Evolutionary conservation across 2,888 invertebrate genomes (phyloP), one percentile per base, ranked within the genome.

Genomic region (Nowickia ferox): DNA sequence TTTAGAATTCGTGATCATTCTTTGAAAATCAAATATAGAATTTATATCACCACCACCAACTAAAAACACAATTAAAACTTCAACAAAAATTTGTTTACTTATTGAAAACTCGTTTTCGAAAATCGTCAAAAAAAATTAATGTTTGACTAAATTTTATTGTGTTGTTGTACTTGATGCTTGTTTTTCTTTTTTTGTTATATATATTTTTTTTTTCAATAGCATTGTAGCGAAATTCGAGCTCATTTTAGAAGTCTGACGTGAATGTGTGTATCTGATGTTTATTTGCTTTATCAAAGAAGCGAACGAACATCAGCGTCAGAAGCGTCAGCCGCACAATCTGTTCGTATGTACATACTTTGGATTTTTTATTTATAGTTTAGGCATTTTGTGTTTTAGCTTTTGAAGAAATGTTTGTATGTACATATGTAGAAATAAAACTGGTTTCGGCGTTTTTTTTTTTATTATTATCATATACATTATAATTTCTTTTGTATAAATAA

Each of bases 201-300:
- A 30, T n/a, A n/a, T n/a, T n/a, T 51, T 13, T 46, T 51, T 15
- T n/a, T 77, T 30, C 55, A 51, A 38, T 79, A 77, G 81, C 74
- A 69, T 84, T 61, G 65, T 71, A 68, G 87, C 76, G 81, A 84
- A 87, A 87, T 87, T 87, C 80, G 83, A 87, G 83, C 77, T 77
- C 66, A 77, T 84, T 87, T 79, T 76, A 65, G 71, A 63, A 59
- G 42, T 80, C 46, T 71, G 55, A 44, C 55, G 38, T 63, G n/a
- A 53, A 9, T 79, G 30, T 65, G 76, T 11, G 57, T 53, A 65
- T 51, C 17, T 68, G 59, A 9, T 68, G 55, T 51, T 78, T n/a
- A n/a, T 69, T 61, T 76, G 22, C 61, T 72, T 74, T 48, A 59
- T 59, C 22, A 80, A 75, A 71, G 48, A 79, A 75, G 19, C 61